Conservation (phyloP, 2,888 invertebrate genomes). For the Psococerastis gibbosa region DNA sequence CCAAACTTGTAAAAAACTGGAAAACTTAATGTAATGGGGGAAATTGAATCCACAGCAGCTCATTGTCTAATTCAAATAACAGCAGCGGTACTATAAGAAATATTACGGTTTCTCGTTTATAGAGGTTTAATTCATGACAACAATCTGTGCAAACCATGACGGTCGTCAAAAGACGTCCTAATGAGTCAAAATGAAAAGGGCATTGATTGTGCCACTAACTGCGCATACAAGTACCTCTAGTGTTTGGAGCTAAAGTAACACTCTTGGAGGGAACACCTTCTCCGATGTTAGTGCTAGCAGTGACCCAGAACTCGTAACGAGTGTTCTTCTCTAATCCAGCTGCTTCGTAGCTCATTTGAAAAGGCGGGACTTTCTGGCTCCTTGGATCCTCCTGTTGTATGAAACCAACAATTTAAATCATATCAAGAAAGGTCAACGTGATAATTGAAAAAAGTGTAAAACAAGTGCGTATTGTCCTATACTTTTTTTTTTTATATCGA, state of each 20-base stretch:
- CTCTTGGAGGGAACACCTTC: slow-evolving; percentile 83
- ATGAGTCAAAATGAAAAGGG: too few relatives aligned
- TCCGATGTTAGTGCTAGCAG: slow-evolving; percentile 83
- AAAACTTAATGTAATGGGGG: too few relatives aligned
- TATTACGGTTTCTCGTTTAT: too few relatives aligned
- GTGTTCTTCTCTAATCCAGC: slow-evolving; percentile 61
- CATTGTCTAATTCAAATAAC: too few relatives aligned
- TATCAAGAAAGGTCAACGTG: background rate
- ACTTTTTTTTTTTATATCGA: background rate
- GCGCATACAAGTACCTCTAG: slow-evolving; percentile 51
- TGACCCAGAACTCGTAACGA: slow-evolving; percentile 87
- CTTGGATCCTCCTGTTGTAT: slow-evolving; percentile 21
- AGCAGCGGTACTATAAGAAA: too few relatives aligned
- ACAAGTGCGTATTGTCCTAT: background rate
- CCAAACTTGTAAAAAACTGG: too few relatives aligned
- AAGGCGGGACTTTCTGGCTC: slow-evolving; percentile 42
- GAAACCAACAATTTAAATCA: background rate
- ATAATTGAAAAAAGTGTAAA: too few relatives aligned
- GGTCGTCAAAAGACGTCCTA: too few relatives aligned
- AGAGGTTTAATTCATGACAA: too few relatives aligned
- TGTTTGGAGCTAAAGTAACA: slow-evolving; percentile 65
- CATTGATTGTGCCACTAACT: too few relatives aligned
- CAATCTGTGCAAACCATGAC: too few relatives aligned
- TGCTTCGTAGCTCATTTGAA: slow-evolving; percentile 74
- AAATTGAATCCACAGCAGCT: too few relatives aligned